Conservation (phyloP, 2,797 vertebrate genomes). For the Phrynocephalus forsythii region DNA sequence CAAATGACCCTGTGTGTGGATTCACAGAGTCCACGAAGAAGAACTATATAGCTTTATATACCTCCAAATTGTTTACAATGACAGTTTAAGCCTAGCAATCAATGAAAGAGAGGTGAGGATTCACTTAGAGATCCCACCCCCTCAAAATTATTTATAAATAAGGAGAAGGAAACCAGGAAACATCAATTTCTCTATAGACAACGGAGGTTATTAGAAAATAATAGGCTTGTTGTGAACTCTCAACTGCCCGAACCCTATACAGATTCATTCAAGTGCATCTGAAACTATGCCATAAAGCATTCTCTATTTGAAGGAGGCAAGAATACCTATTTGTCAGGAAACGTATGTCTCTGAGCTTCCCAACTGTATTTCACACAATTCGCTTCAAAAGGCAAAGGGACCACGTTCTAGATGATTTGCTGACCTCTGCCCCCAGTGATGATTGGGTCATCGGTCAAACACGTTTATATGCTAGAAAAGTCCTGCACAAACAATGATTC, state of each 20-base stretch:
- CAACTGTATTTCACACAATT: slow-evolving; percentile 23
- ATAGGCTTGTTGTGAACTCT: neutral
- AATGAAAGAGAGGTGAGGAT: neutral
- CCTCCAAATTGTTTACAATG: neutral
- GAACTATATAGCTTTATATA: neutral
- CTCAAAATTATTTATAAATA: neutral
- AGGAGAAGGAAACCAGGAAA: neutral
- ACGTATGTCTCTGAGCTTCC: neutral
- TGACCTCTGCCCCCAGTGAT: neutral
- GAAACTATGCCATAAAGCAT: neutral
- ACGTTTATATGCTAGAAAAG: slow-evolving; percentile 35
- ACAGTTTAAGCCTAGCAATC: neutral
- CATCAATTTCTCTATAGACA: neutral
- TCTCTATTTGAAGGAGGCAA: neutral
- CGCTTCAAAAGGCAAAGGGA: slow-evolving; percentile 21
- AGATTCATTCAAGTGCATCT: neutral
- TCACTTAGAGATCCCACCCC: neutral
- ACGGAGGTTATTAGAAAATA: neutral
- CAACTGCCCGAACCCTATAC: neutral
- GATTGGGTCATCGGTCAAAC: slow-evolving; percentile 48
- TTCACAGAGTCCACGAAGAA: too few relatives aligned
- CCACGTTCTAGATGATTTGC: slow-evolving; percentile 19
- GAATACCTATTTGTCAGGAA: slow-evolving; percentile 7
- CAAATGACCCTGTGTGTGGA: too few relatives aligned
- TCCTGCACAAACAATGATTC: slow-evolving; percentile 41